Conservation (phyloP, 2,113 vertebrate species). For the Sphaerodactylus townsendi region DNA sequence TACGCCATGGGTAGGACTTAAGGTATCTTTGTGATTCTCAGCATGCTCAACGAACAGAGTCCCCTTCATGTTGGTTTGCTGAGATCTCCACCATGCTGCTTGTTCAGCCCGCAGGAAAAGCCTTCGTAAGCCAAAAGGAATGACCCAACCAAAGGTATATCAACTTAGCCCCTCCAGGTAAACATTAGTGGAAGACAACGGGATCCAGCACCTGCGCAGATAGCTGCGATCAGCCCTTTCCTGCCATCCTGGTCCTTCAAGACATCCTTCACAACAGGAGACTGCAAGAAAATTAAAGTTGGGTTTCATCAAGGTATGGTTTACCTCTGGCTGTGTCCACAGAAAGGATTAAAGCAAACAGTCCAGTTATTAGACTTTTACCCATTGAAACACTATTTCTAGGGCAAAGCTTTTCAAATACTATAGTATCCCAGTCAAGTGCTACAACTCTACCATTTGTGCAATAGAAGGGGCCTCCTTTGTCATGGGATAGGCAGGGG, state of each 20-base stretch:
- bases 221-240: slow-evolving; percentile 95
- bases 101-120: background rate
- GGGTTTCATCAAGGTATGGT: background rate
- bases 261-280: slow-evolving; percentile 88
- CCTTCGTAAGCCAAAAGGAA: too few relatives aligned
- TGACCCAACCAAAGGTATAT: background rate
- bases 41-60: background rate
- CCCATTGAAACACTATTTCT: too few relatives aligned
- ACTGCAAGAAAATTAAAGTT: slow-evolving; percentile 73
- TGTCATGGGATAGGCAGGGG: too few relatives aligned
- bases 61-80: too few relatives aligned
- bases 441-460: background rate
- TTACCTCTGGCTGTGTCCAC: rapidly evolving
- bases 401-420: background rate
- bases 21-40: background rate
- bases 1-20: background rate
- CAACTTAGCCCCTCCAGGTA: too few relatives aligned
- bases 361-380: too few relatives aligned
- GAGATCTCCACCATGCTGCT: background rate
- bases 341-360: too few relatives aligned
- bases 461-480: background rate
- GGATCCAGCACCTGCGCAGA: slow-evolving; percentile 88
- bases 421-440: too few relatives aligned
- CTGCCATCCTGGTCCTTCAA: slow-evolving; percentile 90
- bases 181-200: background rate